phyloP scores from a whole-genome alignment of 2,797 vertebrate species.

The Urophycis tenuis region DNA sequence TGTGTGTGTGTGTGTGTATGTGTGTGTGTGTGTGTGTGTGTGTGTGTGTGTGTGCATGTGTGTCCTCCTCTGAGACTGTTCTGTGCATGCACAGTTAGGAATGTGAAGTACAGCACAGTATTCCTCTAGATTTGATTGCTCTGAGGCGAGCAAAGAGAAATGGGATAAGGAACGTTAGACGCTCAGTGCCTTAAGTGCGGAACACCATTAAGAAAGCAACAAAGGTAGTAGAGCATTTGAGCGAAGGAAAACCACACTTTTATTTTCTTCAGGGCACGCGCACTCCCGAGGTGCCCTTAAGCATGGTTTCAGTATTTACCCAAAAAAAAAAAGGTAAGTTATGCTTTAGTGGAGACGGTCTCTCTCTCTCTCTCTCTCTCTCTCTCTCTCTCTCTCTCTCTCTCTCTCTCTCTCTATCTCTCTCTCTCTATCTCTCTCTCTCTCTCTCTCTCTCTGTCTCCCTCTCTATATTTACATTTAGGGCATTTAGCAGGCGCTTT shows the following conservation, averaged over 20 bases:
- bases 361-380: not conserved
- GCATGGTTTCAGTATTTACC: not conserved
- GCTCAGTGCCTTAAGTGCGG: not conserved
- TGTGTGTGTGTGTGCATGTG: not conserved
- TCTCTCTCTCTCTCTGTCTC: not conserved
- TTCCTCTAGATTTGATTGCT: not conserved
- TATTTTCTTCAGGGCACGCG: constrained; percentile 13
- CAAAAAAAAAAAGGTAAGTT: not conserved
- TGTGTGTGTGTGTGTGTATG: not conserved
- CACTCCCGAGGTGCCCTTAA: not conserved
- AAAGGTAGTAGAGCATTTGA: constrained; percentile 34
- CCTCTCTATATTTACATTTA: no score
- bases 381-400: not conserved
- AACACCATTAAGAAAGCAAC: constrained; percentile 11
- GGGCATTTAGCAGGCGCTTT: no score
- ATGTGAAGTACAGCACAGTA: not conserved
- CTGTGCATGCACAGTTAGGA: not conserved
- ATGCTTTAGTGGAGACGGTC: not conserved
- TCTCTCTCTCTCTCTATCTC: not conserved
- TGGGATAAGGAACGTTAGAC: not conserved
- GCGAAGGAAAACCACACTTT: constrained; percentile 25
- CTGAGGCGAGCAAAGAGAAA: not conserved
- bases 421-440: not conserved
- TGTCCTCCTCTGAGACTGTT: not conserved
- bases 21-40: not conserved